Percentiles rank a stretch among this genome's conserved stretches.
Evolutionary conservation across 1,140 invertebrate genomes (phyloP).

Genomic region (Drosophila truncata): DNA sequence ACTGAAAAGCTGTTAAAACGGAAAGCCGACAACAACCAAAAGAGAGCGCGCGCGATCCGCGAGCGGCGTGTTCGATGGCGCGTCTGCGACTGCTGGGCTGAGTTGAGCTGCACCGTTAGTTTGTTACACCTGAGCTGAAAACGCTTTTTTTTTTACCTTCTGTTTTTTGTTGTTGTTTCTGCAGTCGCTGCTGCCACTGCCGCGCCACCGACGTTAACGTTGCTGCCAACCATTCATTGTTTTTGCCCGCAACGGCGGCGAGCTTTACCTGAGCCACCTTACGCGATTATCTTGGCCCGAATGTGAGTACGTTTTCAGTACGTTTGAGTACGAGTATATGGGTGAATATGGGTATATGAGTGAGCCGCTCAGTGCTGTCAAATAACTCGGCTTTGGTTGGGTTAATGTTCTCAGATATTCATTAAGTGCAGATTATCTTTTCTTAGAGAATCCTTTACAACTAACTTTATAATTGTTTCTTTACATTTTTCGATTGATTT

Average conservation of each 20-base stretch:
- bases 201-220: slow-evolving; percentile 1
- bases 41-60: slow-evolving; percentile 37
- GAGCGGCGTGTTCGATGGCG: slow-evolving; percentile 72
- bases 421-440: background rate
- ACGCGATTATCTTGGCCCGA: slow-evolving; percentile 39
- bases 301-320: slow-evolving; percentile 33
- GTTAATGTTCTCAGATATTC: background rate
- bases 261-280: slow-evolving; percentile 48
- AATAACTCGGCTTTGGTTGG: background rate
- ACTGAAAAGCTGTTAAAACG: slow-evolving; percentile 8
- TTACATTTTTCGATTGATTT: too few relatives aligned
- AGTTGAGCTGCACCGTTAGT: slow-evolving; percentile 75
- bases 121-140: slow-evolving; percentile 77
- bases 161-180: slow-evolving; percentile 3
- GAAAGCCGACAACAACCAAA: slow-evolving; percentile 9
- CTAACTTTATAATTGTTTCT: background rate
- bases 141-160: slow-evolving; percentile 4
- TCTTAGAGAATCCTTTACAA: background rate
- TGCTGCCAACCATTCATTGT: slow-evolving; percentile 39
- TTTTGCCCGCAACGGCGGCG: slow-evolving; percentile 41
- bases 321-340: background rate
- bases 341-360: background rate
- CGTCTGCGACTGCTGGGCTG: slow-evolving; percentile 71
- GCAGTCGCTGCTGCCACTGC: slow-evolving; percentile 5
- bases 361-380: slow-evolving; percentile 3